A percentile compares a stretch with the other conserved stretches of the same genome.
phyloP scores from a whole-genome alignment of 2,888 invertebrate species.

The Lycocerus yunnanus region DNA sequence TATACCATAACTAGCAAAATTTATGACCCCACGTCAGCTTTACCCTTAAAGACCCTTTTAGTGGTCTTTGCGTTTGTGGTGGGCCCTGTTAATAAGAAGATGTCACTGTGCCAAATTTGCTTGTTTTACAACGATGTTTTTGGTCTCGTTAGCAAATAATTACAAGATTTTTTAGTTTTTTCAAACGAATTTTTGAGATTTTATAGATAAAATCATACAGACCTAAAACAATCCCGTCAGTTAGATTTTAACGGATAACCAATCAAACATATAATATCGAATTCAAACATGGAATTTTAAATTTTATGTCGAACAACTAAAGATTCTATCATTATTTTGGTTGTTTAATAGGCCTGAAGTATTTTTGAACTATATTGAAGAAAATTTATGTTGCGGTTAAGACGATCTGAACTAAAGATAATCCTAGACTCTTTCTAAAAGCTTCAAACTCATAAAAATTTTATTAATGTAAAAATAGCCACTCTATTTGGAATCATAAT shows the following conservation, averaged over 20 bases:
- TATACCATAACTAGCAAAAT: not conserved
- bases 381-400: not conserved
- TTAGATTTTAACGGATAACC: not conserved
- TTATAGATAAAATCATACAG: not conserved
- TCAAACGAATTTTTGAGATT: not conserved
- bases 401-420: not conserved
- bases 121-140: constrained; percentile 32
- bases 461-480: not conserved
- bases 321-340: not conserved
- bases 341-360: not conserved
- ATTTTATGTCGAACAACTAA: not conserved
- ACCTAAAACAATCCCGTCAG: not conserved
- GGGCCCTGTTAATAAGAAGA: constrained; percentile 28
- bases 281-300: not conserved
- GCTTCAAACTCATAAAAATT: not conserved
- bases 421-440: not conserved
- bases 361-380: not conserved
- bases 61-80: constrained; percentile 3
- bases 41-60: not conserved
- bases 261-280: not conserved
- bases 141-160: constrained; percentile 32
- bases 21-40: too few relatives aligned
- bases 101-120: constrained; percentile 29
- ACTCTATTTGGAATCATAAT: not conserved
- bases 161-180: constrained; percentile 2